Base-by-base conservation (phyloP, 1,140 invertebrate species). In the Rhynchophorus ferrugineus region DNA sequence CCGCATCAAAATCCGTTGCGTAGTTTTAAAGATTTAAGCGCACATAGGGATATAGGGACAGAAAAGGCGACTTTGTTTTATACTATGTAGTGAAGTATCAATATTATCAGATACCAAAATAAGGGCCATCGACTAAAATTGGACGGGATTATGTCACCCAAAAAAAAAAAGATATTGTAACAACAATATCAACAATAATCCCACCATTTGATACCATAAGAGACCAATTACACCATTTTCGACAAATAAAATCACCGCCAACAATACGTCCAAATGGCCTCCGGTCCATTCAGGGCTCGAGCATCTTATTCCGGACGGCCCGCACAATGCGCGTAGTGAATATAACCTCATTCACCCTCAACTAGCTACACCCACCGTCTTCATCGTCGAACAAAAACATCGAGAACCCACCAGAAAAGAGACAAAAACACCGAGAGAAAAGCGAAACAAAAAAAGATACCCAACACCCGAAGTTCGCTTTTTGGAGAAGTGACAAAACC, bases 401-500 rank as follows among this genome's bases (percentile, higher is more conserved):
- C n/a, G n/a, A n/a, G n/a, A n/a, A n/a, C 24, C 24, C 24, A 29
- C 11, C 24, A 11, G 11, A 5, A 29, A 29, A 29, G 11, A 29
- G 11, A 29, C 24, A 29, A 5, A 29, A 5, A n/a, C 24, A 5
- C 24, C 5, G 24, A 29, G 24, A 29, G 11, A 29, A 6, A 29
- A 29, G 24, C 11, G 11, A 29, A 29, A 6, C 24, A 6, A 29
- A 29, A 29, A 29, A 11, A 5, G 24, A 29, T 11, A 29, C 24
- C 24, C 5, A 29, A 29, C 11, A 29, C 24, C 24, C 11, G 5
- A 6, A 5, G 24, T 29, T 29, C 24, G 5, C 5, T 29, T 38
- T 38, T 38, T 14, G 5, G 13, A 38, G 6, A 13, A 38, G 36
- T 38, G 36, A 38, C 36, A 38, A 38, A 38, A 29, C 24, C 36